Percentiles rank a stretch among this genome's conserved stretches.
Conservation (phyloP, 2,888 invertebrate species). For the Rotaria socialis region DNA sequence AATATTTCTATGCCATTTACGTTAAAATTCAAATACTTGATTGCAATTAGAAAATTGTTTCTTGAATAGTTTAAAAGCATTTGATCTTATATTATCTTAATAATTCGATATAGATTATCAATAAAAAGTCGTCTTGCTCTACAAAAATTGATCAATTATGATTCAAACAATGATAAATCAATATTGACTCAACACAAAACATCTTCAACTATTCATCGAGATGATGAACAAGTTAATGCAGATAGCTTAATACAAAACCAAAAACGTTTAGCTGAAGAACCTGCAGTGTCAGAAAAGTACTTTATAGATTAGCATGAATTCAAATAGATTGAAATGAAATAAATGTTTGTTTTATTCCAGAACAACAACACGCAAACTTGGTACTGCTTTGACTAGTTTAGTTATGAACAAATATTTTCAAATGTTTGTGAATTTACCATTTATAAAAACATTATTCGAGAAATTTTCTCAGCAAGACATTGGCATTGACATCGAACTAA, state of each 20-base stretch:
- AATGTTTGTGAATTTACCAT: neutral
- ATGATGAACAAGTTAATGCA: neutral
- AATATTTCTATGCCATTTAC: no score
- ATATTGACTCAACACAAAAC: neutral
- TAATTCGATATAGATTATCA: neutral
- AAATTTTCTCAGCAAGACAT: conserved; percentile 5
- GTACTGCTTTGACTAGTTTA: neutral
- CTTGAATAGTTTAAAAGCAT: no score
- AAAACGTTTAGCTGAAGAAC: neutral
- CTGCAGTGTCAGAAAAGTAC: neutral
- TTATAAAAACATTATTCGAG: neutral
- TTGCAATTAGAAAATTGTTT: no score
- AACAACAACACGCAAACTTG: neutral
- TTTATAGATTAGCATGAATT: neutral
- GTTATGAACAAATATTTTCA: conserved; percentile 2
- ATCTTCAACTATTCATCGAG: neutral
- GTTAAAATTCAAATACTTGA: no score
- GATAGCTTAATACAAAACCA: neutral
- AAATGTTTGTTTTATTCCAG: neutral
- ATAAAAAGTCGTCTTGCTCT: neutral
- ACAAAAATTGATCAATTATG: neutral
- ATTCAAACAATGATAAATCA: neutral
- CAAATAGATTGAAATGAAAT: neutral
- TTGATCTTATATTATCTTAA: no score
- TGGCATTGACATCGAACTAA: neutral